phyloP scores from a whole-genome alignment of 2,113 vertebrate genomes.

The Promerops cafer region DNA sequence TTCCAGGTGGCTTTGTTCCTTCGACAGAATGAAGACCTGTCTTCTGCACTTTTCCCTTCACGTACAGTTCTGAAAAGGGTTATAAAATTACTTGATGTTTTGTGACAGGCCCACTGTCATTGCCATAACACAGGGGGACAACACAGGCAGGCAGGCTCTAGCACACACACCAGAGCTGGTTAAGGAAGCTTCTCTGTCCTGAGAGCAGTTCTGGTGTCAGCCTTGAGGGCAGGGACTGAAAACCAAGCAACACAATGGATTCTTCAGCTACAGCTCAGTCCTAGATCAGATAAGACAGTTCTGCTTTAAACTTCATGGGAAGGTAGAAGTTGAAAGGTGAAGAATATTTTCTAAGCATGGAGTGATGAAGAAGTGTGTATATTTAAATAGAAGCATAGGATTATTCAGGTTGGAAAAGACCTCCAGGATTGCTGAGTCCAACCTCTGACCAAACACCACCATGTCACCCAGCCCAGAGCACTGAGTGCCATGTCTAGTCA shows the following conservation, averaged over 20 bases:
- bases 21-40: neutral
- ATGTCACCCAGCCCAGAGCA: neutral
- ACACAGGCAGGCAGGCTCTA: neutral
- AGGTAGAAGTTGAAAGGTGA: neutral
- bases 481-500: fast-evolving
- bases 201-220: neutral
- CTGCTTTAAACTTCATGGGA: neutral
- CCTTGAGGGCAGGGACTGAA: neutral
- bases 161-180: neutral
- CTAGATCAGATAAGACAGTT: neutral
- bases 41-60: neutral
- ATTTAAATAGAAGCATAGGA: neutral
- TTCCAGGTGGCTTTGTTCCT: neutral
- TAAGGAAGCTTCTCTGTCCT: neutral
- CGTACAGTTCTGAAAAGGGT: neutral
- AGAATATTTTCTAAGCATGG: neutral
- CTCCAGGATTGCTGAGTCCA: fast-evolving
- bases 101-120: neutral
- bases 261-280: neutral
- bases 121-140: neutral
- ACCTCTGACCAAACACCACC: neutral
- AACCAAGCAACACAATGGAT: neutral
- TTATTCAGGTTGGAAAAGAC: neutral
- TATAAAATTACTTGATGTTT: neutral
- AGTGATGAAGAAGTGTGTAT: neutral